Conservation (phyloP, 2,113 vertebrate genomes). For the Illadopsis cleaveri region DNA sequence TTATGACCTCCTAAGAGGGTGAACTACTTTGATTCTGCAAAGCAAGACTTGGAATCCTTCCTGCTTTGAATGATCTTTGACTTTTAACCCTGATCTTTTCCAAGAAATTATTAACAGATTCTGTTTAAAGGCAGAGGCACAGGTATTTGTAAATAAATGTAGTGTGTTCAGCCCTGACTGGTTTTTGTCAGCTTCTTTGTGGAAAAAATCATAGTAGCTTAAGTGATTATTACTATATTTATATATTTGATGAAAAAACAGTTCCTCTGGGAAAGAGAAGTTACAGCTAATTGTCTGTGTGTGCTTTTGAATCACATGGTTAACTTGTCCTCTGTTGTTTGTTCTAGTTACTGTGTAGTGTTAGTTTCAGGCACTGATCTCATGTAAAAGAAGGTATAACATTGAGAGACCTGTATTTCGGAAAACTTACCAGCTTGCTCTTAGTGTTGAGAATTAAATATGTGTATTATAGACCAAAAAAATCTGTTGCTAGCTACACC, state of each 20-base stretch:
- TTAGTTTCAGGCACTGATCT: background rate
- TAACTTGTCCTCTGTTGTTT: background rate
- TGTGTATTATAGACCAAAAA: background rate
- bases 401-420: background rate
- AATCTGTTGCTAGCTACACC: background rate
- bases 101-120: background rate
- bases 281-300: background rate
- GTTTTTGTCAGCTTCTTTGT: background rate
- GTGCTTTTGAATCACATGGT: background rate
- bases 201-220: background rate
- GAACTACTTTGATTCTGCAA: background rate
- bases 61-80: background rate
- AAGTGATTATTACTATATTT: background rate
- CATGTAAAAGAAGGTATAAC: background rate
- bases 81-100: background rate
- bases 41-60: background rate
- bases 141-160: background rate
- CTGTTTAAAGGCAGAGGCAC: background rate
- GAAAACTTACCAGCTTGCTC: background rate
- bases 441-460: background rate
- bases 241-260: background rate
- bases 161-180: background rate
- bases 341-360: background rate
- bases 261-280: background rate
- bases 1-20: background rate